Evolutionary conservation across 2,113 vertebrate species (phyloP).

Genomic region (Crotalus helleri): DNA sequence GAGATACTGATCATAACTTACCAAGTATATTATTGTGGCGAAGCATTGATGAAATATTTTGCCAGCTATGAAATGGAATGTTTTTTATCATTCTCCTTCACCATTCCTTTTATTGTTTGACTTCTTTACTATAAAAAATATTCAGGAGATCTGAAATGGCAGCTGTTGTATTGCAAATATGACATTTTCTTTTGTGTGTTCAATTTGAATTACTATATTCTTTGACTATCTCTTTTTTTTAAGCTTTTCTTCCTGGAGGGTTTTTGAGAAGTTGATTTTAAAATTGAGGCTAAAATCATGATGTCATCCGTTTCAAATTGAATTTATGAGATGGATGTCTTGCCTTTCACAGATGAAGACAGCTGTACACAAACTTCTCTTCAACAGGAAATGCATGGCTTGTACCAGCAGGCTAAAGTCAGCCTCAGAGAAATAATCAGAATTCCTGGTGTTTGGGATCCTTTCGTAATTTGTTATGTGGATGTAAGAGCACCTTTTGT

Average conservation of each 20-base stretch:
- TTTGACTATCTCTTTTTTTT: not conserved
- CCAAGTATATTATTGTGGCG: not conserved
- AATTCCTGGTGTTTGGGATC: conserved; percentile 89
- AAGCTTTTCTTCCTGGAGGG: not conserved
- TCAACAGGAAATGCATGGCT: conserved; percentile 71
- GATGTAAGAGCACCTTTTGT: conserved; percentile 71
- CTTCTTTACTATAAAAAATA: not conserved
- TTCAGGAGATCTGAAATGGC: not conserved
- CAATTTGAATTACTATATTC: not conserved
- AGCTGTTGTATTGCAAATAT: not conserved
- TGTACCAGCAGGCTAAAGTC: conserved; percentile 81
- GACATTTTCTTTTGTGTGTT: not conserved
- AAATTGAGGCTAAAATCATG: not conserved
- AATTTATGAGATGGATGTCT: not conserved
- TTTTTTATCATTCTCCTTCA: not conserved
- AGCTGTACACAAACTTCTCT: conserved; percentile 51
- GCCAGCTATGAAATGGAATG: not conserved
- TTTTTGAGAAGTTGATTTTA: not conserved
- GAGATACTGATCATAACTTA: not conserved
- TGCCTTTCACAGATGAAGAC: conserved; percentile 49
- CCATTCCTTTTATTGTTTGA: not conserved
- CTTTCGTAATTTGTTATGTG: conserved; percentile 84
- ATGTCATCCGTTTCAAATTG: not conserved
- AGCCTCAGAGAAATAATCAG: conserved; percentile 77
- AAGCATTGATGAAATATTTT: not conserved